These are phyloP conservation scores for Drosophila limbata DNA, from an alignment of 2,888 invertebrate genomes.

Conservation along the genomic window DNA sequence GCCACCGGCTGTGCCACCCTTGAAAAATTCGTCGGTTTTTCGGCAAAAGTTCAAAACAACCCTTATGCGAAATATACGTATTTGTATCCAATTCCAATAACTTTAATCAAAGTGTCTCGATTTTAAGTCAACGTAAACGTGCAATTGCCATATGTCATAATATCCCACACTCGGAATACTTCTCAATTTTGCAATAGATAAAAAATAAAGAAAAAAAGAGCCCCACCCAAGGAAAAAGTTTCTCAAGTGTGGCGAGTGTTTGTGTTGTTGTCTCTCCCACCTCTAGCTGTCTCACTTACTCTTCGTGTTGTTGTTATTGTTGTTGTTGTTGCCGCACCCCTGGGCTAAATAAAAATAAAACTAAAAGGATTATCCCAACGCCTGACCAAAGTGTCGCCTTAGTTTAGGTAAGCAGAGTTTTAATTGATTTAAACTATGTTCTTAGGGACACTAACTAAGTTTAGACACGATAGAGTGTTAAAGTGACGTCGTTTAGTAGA, in stretches of 20 bases:
- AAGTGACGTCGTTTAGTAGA: neutral
- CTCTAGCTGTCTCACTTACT: constrained; percentile 4
- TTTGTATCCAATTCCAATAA: constrained; percentile 46
- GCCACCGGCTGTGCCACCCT: constrained; percentile 65
- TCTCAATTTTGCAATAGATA: constrained; percentile 7
- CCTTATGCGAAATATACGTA: constrained; percentile 41
- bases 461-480: neutral
- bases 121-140: neutral
- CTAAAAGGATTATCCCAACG: constrained; percentile 66
- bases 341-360: constrained; percentile 39
- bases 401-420: constrained; percentile 56
- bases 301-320: constrained; percentile 23
- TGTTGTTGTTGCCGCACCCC: constrained; percentile 71
- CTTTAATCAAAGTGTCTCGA: constrained; percentile 32
- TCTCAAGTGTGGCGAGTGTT: constrained; percentile 66
- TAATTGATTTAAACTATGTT: constrained; percentile 22
- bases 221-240: constrained; percentile 72
- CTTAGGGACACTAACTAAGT: constrained; percentile 17
- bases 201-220: constrained; percentile 28
- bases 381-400: constrained; percentile 21
- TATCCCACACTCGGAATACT: constrained; percentile 6
- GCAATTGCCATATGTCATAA: constrained; percentile 17
- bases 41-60: constrained; percentile 55
- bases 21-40: constrained; percentile 60
- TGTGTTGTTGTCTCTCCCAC: constrained; percentile 32